Percentiles rank a stretch among this genome's conserved stretches.
phyloP scores from a whole-genome alignment of 2,888 invertebrate genomes.

The Cepaea hortensis region DNA sequence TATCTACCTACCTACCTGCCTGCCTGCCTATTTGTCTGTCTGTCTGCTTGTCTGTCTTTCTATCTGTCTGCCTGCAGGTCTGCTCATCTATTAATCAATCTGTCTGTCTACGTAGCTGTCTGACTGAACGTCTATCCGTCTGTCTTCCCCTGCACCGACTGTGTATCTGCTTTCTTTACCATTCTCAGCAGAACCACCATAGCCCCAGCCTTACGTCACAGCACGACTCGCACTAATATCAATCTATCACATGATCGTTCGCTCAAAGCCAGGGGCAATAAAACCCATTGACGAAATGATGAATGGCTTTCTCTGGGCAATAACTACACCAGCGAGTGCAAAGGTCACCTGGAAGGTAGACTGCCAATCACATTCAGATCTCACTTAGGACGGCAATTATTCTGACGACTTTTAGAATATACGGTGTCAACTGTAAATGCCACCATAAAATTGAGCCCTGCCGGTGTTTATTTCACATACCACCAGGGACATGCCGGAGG shows the following conservation, averaged over 20 bases:
- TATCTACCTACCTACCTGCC: no score
- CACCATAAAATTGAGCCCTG: not conserved
- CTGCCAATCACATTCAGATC: slow-evolving; percentile 20
- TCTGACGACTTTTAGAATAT: not conserved
- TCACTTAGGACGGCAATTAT: not conserved
- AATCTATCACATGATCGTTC: not conserved
- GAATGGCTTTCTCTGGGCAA: slow-evolving; percentile 8
- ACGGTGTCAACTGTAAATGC: slow-evolving; percentile 12
- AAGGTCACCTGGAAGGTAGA: slow-evolving; percentile 11
- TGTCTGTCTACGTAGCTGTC: slow-evolving; percentile 26
- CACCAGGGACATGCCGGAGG: not conserved
- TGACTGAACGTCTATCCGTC: slow-evolving; percentile 18
- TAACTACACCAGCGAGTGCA: not conserved
- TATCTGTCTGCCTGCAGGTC: slow-evolving; percentile 18
- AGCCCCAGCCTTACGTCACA: not conserved
- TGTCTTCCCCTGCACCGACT: not conserved
- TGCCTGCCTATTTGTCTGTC: not conserved
- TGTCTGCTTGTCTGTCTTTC: slow-evolving; percentile 28
- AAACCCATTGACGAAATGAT: not conserved
- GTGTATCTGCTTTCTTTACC: not conserved
- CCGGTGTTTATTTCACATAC: not conserved
- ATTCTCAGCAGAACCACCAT: not conserved
- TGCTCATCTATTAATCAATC: not conserved
- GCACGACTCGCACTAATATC: not conserved
- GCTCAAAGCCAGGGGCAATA: not conserved